Evolutionary conservation across 2,113 vertebrate genomes (phyloP), one percentile per base, ranked within the genome.

Genomic region (Spilogale gracilis): DNA sequence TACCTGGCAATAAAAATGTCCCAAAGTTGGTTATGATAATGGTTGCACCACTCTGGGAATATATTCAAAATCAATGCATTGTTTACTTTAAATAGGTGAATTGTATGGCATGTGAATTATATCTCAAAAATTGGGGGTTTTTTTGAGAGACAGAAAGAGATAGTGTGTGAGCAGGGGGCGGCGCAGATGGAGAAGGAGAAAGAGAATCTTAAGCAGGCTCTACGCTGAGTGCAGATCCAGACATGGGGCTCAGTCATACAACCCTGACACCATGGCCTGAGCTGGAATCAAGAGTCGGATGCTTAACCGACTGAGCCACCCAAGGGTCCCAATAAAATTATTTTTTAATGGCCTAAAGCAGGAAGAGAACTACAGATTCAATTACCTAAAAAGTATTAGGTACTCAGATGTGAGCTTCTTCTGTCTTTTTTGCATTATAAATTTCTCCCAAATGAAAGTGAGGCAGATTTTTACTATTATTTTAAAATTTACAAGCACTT

Each of bases 401-500:
- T 56, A 48, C 27, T 56, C 73, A 73, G 61, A 80, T 93, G 25
- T 18, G 56, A 25, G 4, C 43, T n/a, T 58, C 79, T 96, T 50
- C 71, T 94, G 48, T 69, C 82, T 25, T 82, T 54, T 83, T 87
- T 73, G 21, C 45, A 94, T 38, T 88, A 38, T n/a, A 79, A 56
- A 86, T 86, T 79, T 86, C 48, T 93, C 52, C 85, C 89, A 91
- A 74, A 86, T 50, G 48, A 43, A 48, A 60, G 23, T 58, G 21
- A 76, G 3, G 63, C 32, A n/a, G 52, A 7, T 74, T 89, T 92
- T 79, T 73, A 32, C 71, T 78, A 50, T 45, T 60, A 83, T 67
- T 94, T 95, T 78, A 92, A 17, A 96, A 52, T 91, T 93, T 91
- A 91, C 9, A 91, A 93, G 58, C 54, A 86, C 54, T 92, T 96